A percentile compares a stretch with the other conserved stretches of the same genome.
Conservation (phyloP, 2,797 vertebrate species). For the Sorex maritimensis region DNA sequence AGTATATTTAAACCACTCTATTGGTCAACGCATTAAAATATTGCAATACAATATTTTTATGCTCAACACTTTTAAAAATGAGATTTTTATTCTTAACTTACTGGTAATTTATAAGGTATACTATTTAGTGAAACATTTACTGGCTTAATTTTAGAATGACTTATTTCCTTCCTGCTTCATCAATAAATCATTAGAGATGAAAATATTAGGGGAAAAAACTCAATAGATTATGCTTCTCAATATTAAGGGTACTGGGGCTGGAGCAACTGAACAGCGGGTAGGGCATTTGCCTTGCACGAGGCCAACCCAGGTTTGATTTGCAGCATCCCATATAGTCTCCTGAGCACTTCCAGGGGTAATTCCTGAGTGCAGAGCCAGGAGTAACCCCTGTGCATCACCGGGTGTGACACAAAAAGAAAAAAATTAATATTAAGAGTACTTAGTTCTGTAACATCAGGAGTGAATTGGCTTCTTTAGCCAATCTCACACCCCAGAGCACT, state of each 20-base stretch:
- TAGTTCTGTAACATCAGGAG: neutral
- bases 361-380: too few species aligned
- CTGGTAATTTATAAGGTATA: slow-evolving; percentile 14
- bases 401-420: too few species aligned
- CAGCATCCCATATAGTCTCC: too few species aligned
- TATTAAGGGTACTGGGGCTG: neutral
- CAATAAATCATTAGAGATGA: neutral
- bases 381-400: too few species aligned
- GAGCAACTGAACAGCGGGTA: too few species aligned
- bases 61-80: neutral
- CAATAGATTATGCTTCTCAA: neutral
- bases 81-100: slow-evolving; percentile 32
- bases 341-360: too few species aligned
- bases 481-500: neutral
- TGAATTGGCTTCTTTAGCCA: neutral
- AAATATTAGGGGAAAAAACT: neutral
- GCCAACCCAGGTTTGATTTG: too few species aligned
- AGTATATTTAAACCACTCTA: neutral
- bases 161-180: neutral
- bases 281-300: too few species aligned
- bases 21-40: slow-evolving; percentile 46
- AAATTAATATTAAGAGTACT: neutral
- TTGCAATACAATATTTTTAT: neutral
- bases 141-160: slow-evolving; percentile 43
- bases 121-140: slow-evolving; percentile 40